A percentile compares a stretch with the other conserved stretches of the same genome.
Conservation (phyloP, 2,797 vertebrate genomes). For the Oceanodroma leucorhoa region DNA sequence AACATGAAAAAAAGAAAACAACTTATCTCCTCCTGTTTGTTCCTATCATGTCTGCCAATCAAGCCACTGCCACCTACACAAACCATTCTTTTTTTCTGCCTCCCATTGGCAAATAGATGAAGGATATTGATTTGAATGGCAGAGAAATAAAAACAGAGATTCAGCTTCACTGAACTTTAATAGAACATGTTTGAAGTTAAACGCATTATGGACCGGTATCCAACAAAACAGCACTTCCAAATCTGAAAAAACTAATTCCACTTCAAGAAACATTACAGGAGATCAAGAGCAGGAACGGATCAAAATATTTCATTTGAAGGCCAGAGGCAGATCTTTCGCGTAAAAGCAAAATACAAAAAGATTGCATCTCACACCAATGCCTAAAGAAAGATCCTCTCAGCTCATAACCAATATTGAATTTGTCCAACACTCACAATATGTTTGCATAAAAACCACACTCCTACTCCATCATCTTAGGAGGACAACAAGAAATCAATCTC, state of each 20-base stretch:
- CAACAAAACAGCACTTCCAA: neutral
- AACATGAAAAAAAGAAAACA: neutral
- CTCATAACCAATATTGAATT: neutral
- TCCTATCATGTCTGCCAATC: conserved; percentile 18
- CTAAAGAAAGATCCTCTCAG: neutral
- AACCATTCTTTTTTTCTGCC: neutral
- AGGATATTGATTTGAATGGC: conserved; percentile 29
- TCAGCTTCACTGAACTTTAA: conserved; percentile 43
- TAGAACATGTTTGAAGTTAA: conserved; percentile 44
- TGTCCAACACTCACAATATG: neutral
- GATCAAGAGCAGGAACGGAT: neutral
- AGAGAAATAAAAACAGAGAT: conserved; percentile 48
- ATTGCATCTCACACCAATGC: neutral
- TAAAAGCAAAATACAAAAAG: neutral
- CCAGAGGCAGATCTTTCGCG: neutral
- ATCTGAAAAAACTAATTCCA: neutral
- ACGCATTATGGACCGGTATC: neutral
- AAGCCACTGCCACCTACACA: conserved; percentile 22
- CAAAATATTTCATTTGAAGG: neutral
- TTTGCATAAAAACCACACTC: neutral
- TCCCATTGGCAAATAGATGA: conserved; percentile 16
- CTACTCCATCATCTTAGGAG: neutral
- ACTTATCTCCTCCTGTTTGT: neutral
- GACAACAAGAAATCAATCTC: neutral
- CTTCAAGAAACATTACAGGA: neutral